phyloP scores from a whole-genome alignment of 2,797 vertebrate genomes.

The Avahi laniger region DNA sequence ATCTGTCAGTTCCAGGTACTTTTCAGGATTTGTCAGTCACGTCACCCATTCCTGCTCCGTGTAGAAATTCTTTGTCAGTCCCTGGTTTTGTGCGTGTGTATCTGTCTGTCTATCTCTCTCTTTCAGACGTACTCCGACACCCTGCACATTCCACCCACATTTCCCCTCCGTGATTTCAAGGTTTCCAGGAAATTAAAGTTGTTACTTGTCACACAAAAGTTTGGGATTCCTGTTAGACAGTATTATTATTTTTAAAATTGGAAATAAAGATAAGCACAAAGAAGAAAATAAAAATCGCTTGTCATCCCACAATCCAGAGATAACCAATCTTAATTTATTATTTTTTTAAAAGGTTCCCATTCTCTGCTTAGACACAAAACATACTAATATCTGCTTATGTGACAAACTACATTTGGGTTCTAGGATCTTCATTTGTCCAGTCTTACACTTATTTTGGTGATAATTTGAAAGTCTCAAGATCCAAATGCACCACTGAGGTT shows the following conservation, averaged over 20 bases:
- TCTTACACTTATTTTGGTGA: conserved; percentile 7
- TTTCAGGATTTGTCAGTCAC: neutral
- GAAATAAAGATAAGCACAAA: neutral
- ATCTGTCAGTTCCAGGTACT: neutral
- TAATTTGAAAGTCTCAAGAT: neutral
- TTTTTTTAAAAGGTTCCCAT: neutral
- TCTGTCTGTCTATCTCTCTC: neutral
- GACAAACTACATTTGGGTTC: neutral
- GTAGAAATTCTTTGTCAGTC: neutral
- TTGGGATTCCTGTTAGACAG: neutral
- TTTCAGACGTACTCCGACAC: neutral
- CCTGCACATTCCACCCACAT: neutral
- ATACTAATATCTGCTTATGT: neutral
- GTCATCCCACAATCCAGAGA: neutral
- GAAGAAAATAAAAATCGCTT: conserved; percentile 48
- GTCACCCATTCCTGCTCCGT: neutral
- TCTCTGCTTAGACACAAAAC: conserved; percentile 12
- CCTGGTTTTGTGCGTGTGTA: neutral
- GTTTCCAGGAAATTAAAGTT: conserved; percentile 7
- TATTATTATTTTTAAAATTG: neutral
- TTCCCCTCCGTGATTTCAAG: neutral
- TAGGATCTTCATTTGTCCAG: neutral
- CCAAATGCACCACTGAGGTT: neutral
- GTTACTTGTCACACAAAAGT: neutral
- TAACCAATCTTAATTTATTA: neutral